Percentiles rank a stretch among this genome's conserved stretches.
phyloP scores from a whole-genome alignment of 2,113 vertebrate species.

The Gambusia holbrooki region DNA sequence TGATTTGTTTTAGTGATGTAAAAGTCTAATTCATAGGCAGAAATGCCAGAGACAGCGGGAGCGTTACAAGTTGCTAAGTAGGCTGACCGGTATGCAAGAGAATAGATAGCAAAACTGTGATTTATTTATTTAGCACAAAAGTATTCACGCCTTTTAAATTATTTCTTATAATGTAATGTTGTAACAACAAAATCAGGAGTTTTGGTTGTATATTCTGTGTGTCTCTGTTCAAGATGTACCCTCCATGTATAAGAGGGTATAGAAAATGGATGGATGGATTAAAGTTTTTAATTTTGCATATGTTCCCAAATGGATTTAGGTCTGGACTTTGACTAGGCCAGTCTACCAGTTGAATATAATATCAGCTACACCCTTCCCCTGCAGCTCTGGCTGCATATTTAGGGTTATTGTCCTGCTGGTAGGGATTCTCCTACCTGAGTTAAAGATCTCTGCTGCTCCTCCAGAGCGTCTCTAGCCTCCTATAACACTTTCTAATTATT shows the following conservation, averaged over 20 bases:
- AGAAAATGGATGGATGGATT: not conserved
- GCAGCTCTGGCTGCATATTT: not conserved
- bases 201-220: too few species aligned
- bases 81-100: not conserved
- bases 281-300: not conserved
- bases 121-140: not conserved
- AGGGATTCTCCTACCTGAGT: not conserved
- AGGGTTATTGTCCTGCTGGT: not conserved
- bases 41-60: not conserved
- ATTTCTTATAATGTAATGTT: not conserved
- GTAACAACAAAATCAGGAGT: not conserved
- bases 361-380: not conserved
- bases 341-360: not conserved
- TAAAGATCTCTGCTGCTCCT: too few species aligned
- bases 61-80: constrained; percentile 4
- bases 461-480: too few species aligned
- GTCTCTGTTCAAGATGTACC: too few species aligned
- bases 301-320: not conserved
- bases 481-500: too few species aligned
- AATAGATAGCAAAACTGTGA: not conserved
- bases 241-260: too few species aligned
- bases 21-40: constrained; percentile 7
- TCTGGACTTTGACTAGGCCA: not conserved
- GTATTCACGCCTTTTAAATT: not conserved
- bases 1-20: constrained; percentile 19